Percentiles rank a stretch among this genome's conserved stretches.
Conservation (phyloP, 2,888 invertebrate genomes). For the Argynnis bischoffii region DNA sequence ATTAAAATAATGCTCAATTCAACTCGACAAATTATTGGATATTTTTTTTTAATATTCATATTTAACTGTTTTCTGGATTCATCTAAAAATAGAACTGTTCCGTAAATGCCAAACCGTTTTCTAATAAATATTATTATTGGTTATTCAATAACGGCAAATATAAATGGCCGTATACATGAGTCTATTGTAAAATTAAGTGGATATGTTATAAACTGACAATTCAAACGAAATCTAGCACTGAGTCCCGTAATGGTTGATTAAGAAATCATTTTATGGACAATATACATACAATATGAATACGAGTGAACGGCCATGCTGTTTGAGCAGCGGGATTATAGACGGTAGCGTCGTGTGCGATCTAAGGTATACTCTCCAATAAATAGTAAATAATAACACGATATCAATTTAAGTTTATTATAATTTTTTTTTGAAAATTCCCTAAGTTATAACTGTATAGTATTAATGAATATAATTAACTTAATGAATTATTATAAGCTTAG, state of each 20-base stretch:
- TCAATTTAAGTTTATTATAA: too few species aligned
- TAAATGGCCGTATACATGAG: too few species aligned
- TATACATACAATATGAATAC: constrained; percentile 18
- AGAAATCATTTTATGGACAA: constrained; percentile 26
- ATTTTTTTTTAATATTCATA: too few species aligned
- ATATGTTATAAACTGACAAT: constrained; percentile 1
- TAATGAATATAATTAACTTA: not conserved
- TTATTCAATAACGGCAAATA: too few species aligned
- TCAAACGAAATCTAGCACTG: constrained; percentile 16
- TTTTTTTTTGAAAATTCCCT: too few species aligned
- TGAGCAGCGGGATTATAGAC: constrained; percentile 60
- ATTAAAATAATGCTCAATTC: too few species aligned
- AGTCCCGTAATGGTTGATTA: constrained; percentile 33
- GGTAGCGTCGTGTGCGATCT: constrained; percentile 37
- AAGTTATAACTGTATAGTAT: not conserved
- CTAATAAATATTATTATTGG: too few species aligned
- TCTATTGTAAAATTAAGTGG: not conserved
- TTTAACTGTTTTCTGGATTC: too few species aligned
- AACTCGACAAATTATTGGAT: too few species aligned
- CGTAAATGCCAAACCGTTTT: too few species aligned
- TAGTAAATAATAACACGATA: not conserved
- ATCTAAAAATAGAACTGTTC: too few species aligned
- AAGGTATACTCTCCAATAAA: constrained; percentile 3
- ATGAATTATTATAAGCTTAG: not conserved
- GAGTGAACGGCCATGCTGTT: constrained; percentile 58